Evolutionary conservation across 2,888 invertebrate genomes (phyloP).

Genomic region (Limnephilus auricula): DNA sequence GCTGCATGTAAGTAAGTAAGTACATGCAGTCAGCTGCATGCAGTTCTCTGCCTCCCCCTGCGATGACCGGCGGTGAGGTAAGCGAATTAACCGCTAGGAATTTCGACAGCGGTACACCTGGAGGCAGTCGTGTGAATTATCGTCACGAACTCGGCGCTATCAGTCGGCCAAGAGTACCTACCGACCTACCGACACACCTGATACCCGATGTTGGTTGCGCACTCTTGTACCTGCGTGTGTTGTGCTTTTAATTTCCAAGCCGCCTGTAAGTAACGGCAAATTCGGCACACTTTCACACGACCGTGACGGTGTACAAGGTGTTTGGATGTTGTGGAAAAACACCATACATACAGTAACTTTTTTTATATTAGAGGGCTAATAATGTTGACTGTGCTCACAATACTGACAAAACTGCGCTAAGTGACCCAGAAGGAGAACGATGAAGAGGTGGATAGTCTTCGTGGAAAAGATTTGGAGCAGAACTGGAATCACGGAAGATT

Average conservation of each 20-base stretch:
- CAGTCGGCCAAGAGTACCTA: neutral
- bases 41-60: neutral
- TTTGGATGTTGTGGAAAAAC: neutral
- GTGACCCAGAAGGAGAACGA: too few relatives aligned
- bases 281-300: constrained; percentile 46
- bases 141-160: constrained; percentile 6
- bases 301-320: neutral
- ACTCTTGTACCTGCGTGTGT: constrained; percentile 15
- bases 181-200: neutral
- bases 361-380: too few relatives aligned
- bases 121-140: constrained; percentile 34
- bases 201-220: neutral
- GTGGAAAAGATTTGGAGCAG: too few relatives aligned
- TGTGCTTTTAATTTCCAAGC: constrained; percentile 15
- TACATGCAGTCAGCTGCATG: neutral
- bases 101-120: constrained; percentile 35
- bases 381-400: too few relatives aligned
- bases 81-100: constrained; percentile 26
- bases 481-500: too few relatives aligned
- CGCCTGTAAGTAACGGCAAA: constrained; percentile 8
- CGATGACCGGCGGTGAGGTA: neutral
- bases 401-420: too few relatives aligned
- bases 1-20: neutral
- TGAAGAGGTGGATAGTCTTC: too few relatives aligned
- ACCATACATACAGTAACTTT: neutral